Evolutionary conservation across 2,113 vertebrate species (phyloP).

Genomic region (Mormyrus lacerda): DNA sequence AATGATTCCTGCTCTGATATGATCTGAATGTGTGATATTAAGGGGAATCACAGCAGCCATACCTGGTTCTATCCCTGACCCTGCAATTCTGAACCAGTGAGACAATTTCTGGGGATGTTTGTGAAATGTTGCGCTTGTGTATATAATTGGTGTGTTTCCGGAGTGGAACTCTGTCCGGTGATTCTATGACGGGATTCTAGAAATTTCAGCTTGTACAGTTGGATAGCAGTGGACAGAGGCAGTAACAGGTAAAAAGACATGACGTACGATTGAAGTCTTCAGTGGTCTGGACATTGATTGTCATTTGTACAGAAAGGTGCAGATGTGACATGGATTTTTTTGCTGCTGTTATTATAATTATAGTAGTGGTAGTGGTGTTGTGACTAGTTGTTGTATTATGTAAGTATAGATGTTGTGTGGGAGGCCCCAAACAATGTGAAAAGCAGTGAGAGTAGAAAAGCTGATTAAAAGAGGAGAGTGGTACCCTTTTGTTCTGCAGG

Average conservation of each 20-base stretch:
- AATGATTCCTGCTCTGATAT: not conserved
- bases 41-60: not conserved
- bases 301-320: not conserved
- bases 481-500: not conserved
- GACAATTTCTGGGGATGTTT: not conserved
- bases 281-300: not conserved
- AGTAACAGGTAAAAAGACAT: not conserved
- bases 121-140: not conserved
- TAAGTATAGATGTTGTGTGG: slow-evolving; percentile 12
- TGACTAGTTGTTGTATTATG: slow-evolving; percentile 17
- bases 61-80: not conserved
- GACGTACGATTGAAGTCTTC: slow-evolving; percentile 16
- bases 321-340: slow-evolving; percentile 18
- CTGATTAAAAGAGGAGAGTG: not conserved
- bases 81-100: not conserved
- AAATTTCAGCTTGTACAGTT: not conserved
- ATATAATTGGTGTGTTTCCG: not conserved
- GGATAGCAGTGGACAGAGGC: not conserved
- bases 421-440: not conserved
- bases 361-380: slow-evolving; percentile 8
- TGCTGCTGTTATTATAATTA: slow-evolving; percentile 6
- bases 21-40: not conserved
- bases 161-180: not conserved
- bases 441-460: not conserved
- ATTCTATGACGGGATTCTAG: not conserved